phyloP scores from a whole-genome alignment of 2,888 invertebrate species.

The Prostheceraeus crozeri region DNA sequence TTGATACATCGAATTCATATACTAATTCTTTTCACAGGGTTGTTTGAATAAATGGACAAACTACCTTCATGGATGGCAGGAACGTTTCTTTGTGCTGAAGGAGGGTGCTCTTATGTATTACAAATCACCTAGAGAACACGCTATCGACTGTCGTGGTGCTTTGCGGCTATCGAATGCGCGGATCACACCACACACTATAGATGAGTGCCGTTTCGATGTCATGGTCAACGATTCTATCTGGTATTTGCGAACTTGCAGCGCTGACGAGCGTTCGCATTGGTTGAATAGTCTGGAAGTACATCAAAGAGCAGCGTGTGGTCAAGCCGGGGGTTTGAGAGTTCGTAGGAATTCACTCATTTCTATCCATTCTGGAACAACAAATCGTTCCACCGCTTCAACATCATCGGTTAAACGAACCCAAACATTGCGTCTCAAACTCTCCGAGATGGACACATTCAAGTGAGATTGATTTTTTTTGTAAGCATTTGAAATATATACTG shows the following conservation, averaged over 20 bases:
- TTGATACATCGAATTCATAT: too few species aligned
- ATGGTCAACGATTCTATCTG: conserved; percentile 88
- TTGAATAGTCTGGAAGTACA: conserved; percentile 85
- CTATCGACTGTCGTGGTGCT: conserved; percentile 91
- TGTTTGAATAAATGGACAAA: conserved; percentile 95
- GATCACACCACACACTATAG: conserved; percentile 71
- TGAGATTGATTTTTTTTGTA: too few species aligned
- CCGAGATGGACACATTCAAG: conserved; percentile 82
- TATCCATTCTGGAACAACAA: conserved; percentile 73
- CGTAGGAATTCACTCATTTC: conserved; percentile 89
- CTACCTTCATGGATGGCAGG: conserved; percentile 96
- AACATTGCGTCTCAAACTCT: conserved; percentile 78
- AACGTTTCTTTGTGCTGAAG: conserved; percentile 87
- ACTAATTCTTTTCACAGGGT: too few species aligned
- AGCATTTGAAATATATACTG: too few species aligned
- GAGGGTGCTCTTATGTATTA: conserved; percentile 93
- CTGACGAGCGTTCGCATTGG: conserved; percentile 86
- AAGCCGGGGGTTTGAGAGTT: conserved; percentile 79
- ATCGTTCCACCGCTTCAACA: conserved; percentile 71
- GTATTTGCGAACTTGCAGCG: conserved; percentile 77
- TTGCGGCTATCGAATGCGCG: conserved; percentile 85
- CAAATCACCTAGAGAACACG: conserved; percentile 66
- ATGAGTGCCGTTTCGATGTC: conserved; percentile 85
- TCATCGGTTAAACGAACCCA: conserved; percentile 71
- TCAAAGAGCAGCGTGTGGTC: conserved; percentile 71